Conservation (phyloP, 2,888 invertebrate genomes). For the Trisateles emortualis region DNA sequence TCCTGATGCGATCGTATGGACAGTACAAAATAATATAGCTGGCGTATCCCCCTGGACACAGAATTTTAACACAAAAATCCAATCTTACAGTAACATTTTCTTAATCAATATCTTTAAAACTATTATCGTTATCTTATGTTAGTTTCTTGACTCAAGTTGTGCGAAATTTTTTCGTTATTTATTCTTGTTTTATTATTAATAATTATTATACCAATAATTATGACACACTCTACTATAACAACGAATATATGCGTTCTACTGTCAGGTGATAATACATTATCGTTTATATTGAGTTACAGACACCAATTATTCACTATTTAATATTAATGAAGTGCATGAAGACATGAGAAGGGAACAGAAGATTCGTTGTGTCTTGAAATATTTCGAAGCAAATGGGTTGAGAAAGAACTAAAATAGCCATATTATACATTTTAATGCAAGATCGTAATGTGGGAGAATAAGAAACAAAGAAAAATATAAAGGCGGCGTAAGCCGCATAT, state of each 20-base stretch:
- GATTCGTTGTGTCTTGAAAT: conserved; percentile 76
- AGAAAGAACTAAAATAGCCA: not conserved
- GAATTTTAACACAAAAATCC: conserved; percentile 41
- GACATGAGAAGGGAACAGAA: conserved; percentile 66
- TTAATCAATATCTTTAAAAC: conserved; percentile 63
- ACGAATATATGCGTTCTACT: conserved; percentile 71
- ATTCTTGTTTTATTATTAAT: conserved; percentile 60
- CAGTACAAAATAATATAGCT: conserved; percentile 48
- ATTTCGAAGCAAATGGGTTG: conserved; percentile 51
- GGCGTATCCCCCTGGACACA: conserved; percentile 43
- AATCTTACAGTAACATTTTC: conserved; percentile 53
- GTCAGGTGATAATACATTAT: conserved; percentile 61
- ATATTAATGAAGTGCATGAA: conserved; percentile 62
- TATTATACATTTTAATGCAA: conserved; percentile 14
- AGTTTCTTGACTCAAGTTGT: conserved; percentile 83
- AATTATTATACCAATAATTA: conserved; percentile 66
- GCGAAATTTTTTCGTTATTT: conserved; percentile 81
- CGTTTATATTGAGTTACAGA: conserved; percentile 75
- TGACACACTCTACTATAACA: conserved; percentile 80
- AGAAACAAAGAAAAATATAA: not conserved
- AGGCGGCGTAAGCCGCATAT: conserved; percentile 14
- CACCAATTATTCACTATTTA: conserved; percentile 78
- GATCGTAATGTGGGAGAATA: conserved; percentile 21
- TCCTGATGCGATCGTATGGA: conserved; percentile 36
- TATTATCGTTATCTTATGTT: conserved; percentile 78